Conservation (phyloP, 2,113 vertebrate species). For the Triplophysa dalaica region DNA sequence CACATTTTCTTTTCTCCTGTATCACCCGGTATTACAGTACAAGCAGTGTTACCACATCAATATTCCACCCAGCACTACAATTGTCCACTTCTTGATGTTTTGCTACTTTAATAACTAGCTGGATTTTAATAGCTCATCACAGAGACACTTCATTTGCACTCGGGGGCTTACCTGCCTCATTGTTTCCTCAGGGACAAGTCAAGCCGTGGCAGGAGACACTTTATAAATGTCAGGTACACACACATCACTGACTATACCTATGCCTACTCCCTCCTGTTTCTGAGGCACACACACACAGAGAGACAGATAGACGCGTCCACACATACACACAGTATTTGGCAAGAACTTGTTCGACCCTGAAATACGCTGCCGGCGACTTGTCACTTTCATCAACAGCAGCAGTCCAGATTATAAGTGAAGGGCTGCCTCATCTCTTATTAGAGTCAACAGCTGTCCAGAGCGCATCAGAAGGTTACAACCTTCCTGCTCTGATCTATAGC, state of each 20-base stretch:
- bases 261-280: slow-evolving; percentile 35
- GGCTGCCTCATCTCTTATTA: slow-evolving; percentile 47
- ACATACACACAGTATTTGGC: slow-evolving; percentile 19
- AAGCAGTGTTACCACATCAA: neutral
- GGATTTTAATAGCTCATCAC: slow-evolving; percentile 2
- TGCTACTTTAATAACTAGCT: neutral
- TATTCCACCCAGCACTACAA: neutral
- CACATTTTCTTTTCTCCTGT: neutral
- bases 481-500: slow-evolving; percentile 56
- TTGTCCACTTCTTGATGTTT: neutral
- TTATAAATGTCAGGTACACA: slow-evolving; percentile 73
- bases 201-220: slow-evolving; percentile 50
- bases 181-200: slow-evolving; percentile 44
- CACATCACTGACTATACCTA: slow-evolving; percentile 45
- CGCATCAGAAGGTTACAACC: slow-evolving; percentile 66
- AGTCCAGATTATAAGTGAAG: slow-evolving; percentile 51
- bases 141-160: slow-evolving; percentile 40
- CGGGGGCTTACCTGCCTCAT: slow-evolving; percentile 15
- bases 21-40: neutral
- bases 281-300: slow-evolving; percentile 16
- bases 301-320: slow-evolving; percentile 22
- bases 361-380: slow-evolving; percentile 71
- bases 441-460: slow-evolving; percentile 54
- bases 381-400: slow-evolving; percentile 63
- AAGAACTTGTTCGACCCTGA: slow-evolving; percentile 65